These are phyloP conservation scores for Chaitophorus viminalis DNA, from an alignment of 2,888 invertebrate species.

Conservation along the genomic window DNA sequence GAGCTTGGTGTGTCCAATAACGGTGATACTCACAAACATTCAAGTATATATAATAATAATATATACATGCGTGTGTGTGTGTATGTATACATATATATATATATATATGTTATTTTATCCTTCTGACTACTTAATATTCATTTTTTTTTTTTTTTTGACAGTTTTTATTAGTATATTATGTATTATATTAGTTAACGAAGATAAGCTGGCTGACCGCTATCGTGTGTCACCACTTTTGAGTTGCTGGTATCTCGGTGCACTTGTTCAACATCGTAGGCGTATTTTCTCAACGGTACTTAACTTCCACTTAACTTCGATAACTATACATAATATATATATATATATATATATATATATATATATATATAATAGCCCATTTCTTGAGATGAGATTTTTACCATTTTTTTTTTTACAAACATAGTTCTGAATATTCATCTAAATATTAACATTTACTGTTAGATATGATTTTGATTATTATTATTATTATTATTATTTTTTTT, in stretches of 20 bases:
- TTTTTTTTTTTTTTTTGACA: not conserved
- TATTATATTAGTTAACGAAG: not conserved
- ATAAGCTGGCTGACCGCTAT: not conserved
- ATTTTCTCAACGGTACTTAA: not conserved
- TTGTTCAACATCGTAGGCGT: not conserved
- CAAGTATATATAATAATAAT: not conserved
- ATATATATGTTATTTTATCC: not conserved
- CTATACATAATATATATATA: too few species aligned
- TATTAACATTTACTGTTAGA: not conserved
- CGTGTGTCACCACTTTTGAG: not conserved
- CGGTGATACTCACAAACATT: conserved; percentile 19
- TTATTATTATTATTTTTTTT: too few species aligned
- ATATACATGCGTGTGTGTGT: not conserved
- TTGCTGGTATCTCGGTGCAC: not conserved
- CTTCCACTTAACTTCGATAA: not conserved
- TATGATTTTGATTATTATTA: not conserved
- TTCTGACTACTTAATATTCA: conserved; percentile 1
- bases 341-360: too few species aligned
- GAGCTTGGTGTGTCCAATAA: conserved; percentile 52
- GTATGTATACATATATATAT: not conserved
- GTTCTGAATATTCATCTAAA: not conserved
- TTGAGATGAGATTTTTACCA: not conserved
- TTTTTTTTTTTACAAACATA: not conserved
- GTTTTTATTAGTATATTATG: not conserved
- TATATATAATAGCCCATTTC: not conserved